Evolutionary conservation across 2,113 vertebrate species (phyloP), one percentile per base, ranked within the genome.

Genomic region (Istiophorus platypterus): DNA sequence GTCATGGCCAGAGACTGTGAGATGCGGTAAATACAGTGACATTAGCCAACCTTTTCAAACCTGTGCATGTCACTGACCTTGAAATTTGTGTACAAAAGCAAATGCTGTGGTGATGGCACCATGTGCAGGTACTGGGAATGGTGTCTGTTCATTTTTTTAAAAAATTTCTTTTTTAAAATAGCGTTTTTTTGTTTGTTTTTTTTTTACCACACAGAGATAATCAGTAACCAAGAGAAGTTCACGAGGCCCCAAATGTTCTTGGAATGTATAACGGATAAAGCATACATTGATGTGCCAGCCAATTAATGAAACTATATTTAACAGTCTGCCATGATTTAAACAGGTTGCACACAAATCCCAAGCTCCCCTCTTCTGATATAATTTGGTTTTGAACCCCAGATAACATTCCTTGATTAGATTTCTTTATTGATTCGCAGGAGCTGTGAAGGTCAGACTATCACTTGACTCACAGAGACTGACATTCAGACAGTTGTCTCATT

Each of bases 361-460:
- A 56, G 37, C 63, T 65, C 51, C 64, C 71, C 15, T 72, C 45
- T 74, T 84, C 78, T 74, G 85, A 81, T 82, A 83, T 88, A 61
- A 91, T 88, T 87, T 85, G 76, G 67, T 89, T 88, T 89, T 59
- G 64, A 86, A 80, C 71, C 58, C 47, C 12, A 45, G 73, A 85
- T 85, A 86, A 88, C 78, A 66, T 72, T 64, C 51, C 45, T 39
- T 89, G 78, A 94, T 94, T 91, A 78, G 76, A 91, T 92, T 92
- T 81, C 51, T 84, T 65, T 86, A 93, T 94, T 83, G 90, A 91
- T 94, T 80, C 27, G 65, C 26, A 1, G 70, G 54, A 73, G 73
- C 79, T 52, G 64, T 87, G 80, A 93, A 93, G 90, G 92, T 91
- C 90, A 90, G 74, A 79, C 80, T 11, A 49, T 90, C 77, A 65